A percentile compares a stretch with the other conserved stretches of the same genome.
Conservation (phyloP, 2,888 invertebrate genomes). For the Limnephilus rhombicus region DNA sequence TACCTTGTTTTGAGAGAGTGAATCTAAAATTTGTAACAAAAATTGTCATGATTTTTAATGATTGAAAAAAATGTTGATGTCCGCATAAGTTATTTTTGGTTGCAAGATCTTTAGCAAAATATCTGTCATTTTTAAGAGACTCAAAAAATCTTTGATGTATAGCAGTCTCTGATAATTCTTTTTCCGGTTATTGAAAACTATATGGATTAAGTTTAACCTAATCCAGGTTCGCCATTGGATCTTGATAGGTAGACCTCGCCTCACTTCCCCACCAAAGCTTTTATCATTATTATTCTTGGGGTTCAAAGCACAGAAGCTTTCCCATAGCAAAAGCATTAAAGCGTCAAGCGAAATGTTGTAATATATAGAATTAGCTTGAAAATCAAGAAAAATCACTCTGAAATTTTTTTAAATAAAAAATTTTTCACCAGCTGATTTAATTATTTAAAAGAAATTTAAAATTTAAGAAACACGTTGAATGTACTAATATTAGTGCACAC, state of each 20-base stretch:
- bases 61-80: too few relatives aligned
- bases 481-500: too few relatives aligned
- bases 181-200: background rate
- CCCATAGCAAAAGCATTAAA: background rate
- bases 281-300: constrained; percentile 58
- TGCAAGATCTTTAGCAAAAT: too few relatives aligned
- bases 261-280: constrained; percentile 28
- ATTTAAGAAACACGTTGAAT: too few relatives aligned
- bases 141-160: background rate
- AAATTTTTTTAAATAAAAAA: too few relatives aligned
- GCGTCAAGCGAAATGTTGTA: constrained; percentile 41
- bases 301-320: constrained; percentile 40
- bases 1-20: background rate
- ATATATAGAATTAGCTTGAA: constrained; percentile 6
- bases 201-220: constrained; percentile 45
- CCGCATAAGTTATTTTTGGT: background rate
- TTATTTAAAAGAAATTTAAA: too few relatives aligned
- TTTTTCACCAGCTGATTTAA: too few relatives aligned
- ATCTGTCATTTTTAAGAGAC: too few relatives aligned
- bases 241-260: constrained; percentile 49
- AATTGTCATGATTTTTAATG: too few relatives aligned
- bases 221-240: constrained; percentile 53
- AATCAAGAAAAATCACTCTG: background rate
- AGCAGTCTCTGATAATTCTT: background rate
- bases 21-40: too few relatives aligned